Evolutionary conservation across 2,113 vertebrate species (phyloP).

Genomic region (Percopsis transmontana): DNA sequence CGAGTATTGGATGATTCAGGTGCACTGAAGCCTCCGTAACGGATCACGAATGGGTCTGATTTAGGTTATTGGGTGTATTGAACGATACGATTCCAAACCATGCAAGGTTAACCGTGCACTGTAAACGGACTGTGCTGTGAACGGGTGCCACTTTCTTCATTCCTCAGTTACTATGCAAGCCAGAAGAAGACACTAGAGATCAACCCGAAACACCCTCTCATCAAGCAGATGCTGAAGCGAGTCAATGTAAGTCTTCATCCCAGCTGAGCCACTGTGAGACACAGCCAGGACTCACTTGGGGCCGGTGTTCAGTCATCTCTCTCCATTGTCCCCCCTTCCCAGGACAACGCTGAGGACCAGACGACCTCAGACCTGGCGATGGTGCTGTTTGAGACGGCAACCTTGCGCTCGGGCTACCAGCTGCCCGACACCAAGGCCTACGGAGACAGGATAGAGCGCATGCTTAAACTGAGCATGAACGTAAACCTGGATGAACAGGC

Average conservation of each 20-base stretch:
- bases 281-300: neutral
- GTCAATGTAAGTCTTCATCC: constrained; percentile 79
- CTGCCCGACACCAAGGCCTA: constrained; percentile 94
- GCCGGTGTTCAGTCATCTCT: neutral
- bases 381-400: constrained; percentile 95
- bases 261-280: too few relatives aligned
- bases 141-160: neutral
- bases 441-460: constrained; percentile 94
- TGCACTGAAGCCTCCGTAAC: too few relatives aligned
- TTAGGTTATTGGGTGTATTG: too few relatives aligned
- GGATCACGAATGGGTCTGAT: too few relatives aligned
- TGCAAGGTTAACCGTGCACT: neutral
- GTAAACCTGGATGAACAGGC: constrained; percentile 90
- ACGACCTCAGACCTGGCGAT: constrained; percentile 93
- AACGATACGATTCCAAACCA: too few relatives aligned
- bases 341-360: constrained; percentile 90
- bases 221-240: constrained; percentile 93
- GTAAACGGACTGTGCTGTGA: neutral
- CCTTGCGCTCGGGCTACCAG: constrained; percentile 93
- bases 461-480: constrained; percentile 95
- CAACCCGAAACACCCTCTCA: constrained; percentile 94
- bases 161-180: constrained; percentile 91
- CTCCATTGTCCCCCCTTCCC: neutral
- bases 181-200: constrained; percentile 99
- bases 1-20: neutral